Evolutionary conservation across 1,140 invertebrate genomes (phyloP).

Genomic region (Armadillidium nasatum): DNA sequence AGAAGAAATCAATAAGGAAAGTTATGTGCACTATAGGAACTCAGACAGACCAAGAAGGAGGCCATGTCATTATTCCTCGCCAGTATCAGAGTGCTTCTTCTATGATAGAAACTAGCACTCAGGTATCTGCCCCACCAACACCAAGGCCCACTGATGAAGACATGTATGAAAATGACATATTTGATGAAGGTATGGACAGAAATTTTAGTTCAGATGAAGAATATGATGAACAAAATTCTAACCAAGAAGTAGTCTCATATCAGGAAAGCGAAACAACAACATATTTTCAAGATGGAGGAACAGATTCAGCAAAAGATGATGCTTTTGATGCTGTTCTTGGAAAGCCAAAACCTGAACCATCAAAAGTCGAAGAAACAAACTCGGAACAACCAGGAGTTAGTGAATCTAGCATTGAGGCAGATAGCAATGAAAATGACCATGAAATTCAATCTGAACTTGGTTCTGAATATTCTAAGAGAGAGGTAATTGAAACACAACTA

Average conservation of each 20-base stretch:
- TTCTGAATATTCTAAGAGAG: slow-evolving; percentile 25
- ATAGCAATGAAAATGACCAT: slow-evolving; percentile 21
- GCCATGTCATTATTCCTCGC: slow-evolving; percentile 41
- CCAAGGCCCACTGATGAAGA: slow-evolving; percentile 41
- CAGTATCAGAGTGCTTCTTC: slow-evolving; percentile 33
- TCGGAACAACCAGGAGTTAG: neutral
- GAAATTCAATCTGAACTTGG: slow-evolving; percentile 32
- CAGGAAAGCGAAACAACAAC: slow-evolving; percentile 16
- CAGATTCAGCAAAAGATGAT: slow-evolving; percentile 41
- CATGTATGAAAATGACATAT: slow-evolving; percentile 42
- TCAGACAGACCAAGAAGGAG: slow-evolving; percentile 41
- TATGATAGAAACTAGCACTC: slow-evolving; percentile 29
- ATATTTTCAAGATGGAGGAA: slow-evolving; percentile 25
- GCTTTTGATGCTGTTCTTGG: slow-evolving; percentile 43
- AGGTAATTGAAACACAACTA: neutral
- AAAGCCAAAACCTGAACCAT: slow-evolving; percentile 5
- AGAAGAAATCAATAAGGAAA: slow-evolving; percentile 24
- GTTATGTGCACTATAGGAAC: slow-evolving; percentile 42
- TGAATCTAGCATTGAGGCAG: neutral
- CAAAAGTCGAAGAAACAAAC: neutral
- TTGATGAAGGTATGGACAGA: slow-evolving; percentile 44
- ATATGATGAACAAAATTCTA: slow-evolving; percentile 23
- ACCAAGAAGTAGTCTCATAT: neutral
- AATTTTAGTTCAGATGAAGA: slow-evolving; percentile 44
- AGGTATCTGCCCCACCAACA: slow-evolving; percentile 37